Evolutionary conservation across 2,797 vertebrate species (phyloP), one percentile per base, ranked within the genome.

Genomic region (Oreortyx pictus): DNA sequence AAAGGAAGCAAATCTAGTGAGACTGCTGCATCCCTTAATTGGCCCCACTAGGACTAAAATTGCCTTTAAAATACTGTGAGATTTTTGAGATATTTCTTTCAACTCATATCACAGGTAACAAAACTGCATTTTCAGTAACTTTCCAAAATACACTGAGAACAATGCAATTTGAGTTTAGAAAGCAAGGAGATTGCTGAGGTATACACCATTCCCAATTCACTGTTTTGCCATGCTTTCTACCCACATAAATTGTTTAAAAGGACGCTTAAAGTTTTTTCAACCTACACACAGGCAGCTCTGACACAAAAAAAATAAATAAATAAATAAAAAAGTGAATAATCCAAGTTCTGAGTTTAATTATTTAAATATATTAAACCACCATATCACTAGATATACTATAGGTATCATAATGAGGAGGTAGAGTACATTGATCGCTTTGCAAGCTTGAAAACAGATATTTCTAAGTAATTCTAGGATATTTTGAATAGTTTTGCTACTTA

Each of bases 1-100:
- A 96, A 88, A 23, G 56, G 81, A 84, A 93, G 88, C 52, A 93
- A 94, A 86, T 52, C 92, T 92, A 90, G 77, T 92, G 92, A 94
- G 73, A 92, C 90, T 64, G 60, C 74, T 84, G 88, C 56, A 56
- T 80, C 68, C 87, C 87, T 80, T 89, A 22, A 80, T 56, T 85
- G 57, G 33, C 83, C 91, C 64, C 56, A 79, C 76, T 86, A 86
- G 67, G 22, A 76, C 7, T 94, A 84, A 93, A 90, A 95, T 76
- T 73, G 19, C 39, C 52, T 88, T 82, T 93, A 84, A 93, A 86
- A 77, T 73, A 88, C 33, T 57, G 12, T 52, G 33, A 24, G 47
- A 8, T 0, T 65, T 94, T 33, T 61, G n/a, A 79, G 60, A 79
- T 35, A 76, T 90, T 72, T 59, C 33, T 73, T 91, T 62, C 64